Base-by-base conservation (phyloP, 2,113 vertebrate species). In the Agelaius phoeniceus region DNA sequence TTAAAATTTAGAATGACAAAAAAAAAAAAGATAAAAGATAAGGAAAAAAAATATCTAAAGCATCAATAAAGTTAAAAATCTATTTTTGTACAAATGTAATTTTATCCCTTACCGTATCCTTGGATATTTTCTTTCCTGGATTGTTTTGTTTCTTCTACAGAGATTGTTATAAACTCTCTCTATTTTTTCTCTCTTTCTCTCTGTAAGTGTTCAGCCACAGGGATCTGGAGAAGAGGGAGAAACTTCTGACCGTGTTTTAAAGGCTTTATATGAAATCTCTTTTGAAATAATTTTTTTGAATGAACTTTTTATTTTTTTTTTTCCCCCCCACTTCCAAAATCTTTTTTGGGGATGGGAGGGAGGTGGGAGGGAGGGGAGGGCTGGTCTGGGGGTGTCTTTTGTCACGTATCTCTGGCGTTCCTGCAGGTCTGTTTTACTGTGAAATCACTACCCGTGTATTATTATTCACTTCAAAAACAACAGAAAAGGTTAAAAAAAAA, bases 51-150 rank as follows among this genome's bases (percentile, higher is more conserved):
- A 76, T 95, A 97, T 97, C 95, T 98, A 97, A 97, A 96, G 97
- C 97, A 91, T 97, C 96, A 95, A 98, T 97, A 97, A 97, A 98
- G 97, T 98, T 97, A 97, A 97, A 97, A 97, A 98, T 98, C 98
- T 98, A 98, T 98, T 98, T 98, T 98, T 98, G 98, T 98, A 98
- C 98, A 98, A 98, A 98, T 98, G 98, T 98, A 98, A 98, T 98
- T 98, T 98, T 98, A 98, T 98, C 98, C 98, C 97, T 97, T 97
- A 81, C 61, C 59, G 37, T 98, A 95, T 96, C 87, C 97, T 93
- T 94, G 97, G 97, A 96, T 89, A 91, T 77, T 86, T 61, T 75
- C 93, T 94, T 94, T 94, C 81, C 83, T 94, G 88, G 85, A 92
- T 93, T 89, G 95, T 93, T 96, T 84, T 92, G 87, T 97, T 97